A percentile compares a stretch with the other conserved stretches of the same genome.
Conservation (phyloP, 2,888 invertebrate species). For the Metacarcinus magister region DNA sequence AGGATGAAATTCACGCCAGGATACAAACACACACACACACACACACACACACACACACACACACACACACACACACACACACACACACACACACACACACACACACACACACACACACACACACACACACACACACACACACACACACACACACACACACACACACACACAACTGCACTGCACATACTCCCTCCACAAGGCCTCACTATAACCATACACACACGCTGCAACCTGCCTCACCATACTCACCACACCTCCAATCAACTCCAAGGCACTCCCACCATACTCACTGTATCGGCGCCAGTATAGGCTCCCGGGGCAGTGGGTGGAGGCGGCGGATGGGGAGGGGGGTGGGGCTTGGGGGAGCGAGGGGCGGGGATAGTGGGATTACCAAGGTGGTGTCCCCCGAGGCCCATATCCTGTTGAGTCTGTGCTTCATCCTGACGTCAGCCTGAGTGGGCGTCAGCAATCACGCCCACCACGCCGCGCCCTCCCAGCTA, state of each 20-base stretch:
- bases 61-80: constrained; percentile 40
- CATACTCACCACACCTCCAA: not conserved
- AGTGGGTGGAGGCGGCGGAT: constrained; percentile 42
- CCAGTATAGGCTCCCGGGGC: constrained; percentile 45
- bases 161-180: not conserved
- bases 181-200: not conserved
- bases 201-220: not conserved
- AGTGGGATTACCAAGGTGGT: not conserved
- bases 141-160: not conserved
- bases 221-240: not conserved
- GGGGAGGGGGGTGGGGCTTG: not conserved
- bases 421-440: constrained; percentile 59
- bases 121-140: no score
- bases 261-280: no score
- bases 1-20: not conserved
- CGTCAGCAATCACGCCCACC: not conserved
- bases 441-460: not conserved
- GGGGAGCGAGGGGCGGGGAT: not conserved
- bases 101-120: no score
- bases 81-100: not conserved
- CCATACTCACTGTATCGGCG: constrained; percentile 61
- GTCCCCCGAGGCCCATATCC: constrained; percentile 34
- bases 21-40: not conserved
- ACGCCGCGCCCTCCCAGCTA: not conserved
- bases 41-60: constrained; percentile 35